A percentile compares a stretch with the other conserved stretches of the same genome.
Evolutionary conservation across 2,797 vertebrate genomes (phyloP).

Genomic region (Glossophaga mutica): DNA sequence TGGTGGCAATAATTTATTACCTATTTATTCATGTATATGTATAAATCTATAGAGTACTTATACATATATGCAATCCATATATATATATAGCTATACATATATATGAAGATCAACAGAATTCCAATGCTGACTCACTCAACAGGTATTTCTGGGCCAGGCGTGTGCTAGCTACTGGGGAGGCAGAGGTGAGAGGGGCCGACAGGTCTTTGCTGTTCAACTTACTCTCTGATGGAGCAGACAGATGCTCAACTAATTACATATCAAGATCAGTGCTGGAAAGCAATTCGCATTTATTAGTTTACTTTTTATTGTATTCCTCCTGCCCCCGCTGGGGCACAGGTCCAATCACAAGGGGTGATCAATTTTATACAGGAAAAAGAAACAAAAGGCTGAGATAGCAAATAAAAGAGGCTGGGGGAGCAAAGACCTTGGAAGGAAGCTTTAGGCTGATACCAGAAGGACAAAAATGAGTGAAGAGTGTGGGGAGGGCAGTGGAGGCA

Average conservation of each 20-base stretch:
- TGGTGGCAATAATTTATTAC: neutral
- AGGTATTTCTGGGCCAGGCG: neutral
- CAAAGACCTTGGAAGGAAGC: neutral
- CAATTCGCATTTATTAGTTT: neutral
- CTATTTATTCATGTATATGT: neutral
- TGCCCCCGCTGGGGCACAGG: neutral
- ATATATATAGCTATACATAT: neutral
- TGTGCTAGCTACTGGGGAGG: neutral
- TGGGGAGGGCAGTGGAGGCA: neutral
- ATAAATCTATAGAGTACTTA: neutral
- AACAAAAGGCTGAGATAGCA: neutral
- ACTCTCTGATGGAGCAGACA: neutral
- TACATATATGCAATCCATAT: neutral
- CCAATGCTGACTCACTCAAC: neutral
- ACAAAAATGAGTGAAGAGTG: neutral
- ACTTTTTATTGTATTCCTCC: neutral
- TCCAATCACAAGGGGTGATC: neutral
- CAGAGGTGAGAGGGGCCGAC: neutral
- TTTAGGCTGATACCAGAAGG: neutral
- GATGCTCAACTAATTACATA: neutral
- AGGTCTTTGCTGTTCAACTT: neutral
- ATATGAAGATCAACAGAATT: neutral
- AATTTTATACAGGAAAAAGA: neutral
- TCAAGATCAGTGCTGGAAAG: neutral
- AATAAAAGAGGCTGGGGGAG: neutral